Conservation (phyloP, 2,113 vertebrate genomes). For the Eulemur macaco region DNA sequence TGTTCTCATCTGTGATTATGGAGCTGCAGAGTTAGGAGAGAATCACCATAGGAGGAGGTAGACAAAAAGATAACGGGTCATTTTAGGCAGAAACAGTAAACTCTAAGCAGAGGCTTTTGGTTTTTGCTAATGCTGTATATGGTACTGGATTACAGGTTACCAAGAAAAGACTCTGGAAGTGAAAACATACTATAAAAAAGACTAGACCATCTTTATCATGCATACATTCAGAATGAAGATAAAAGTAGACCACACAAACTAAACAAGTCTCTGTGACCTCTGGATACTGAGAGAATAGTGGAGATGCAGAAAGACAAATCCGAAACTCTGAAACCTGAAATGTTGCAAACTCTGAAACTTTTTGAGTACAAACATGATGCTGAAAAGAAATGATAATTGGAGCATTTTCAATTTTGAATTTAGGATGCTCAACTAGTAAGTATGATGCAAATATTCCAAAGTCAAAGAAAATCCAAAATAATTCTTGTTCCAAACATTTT, state of each 20-base stretch:
- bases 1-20: neutral
- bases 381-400: neutral
- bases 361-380: neutral
- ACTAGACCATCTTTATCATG: neutral
- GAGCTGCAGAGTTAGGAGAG: neutral
- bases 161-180: neutral
- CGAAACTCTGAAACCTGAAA: neutral
- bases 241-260: neutral
- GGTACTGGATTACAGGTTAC: neutral
- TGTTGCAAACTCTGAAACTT: neutral
- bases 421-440: neutral
- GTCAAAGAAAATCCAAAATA: neutral
- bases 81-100: neutral
- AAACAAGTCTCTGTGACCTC: neutral
- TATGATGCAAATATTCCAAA: neutral
- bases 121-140: neutral
- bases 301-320: neutral
- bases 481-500: neutral
- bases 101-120: neutral
- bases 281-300: neutral
- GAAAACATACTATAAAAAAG: neutral
- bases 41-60: neutral
- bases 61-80: neutral
- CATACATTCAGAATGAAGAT: conserved; percentile 1
- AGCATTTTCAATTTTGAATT: neutral